Percentiles rank a stretch among this genome's conserved stretches.
Evolutionary conservation across 2,113 vertebrate genomes (phyloP).

Genomic region (Callorhinus ursinus): DNA sequence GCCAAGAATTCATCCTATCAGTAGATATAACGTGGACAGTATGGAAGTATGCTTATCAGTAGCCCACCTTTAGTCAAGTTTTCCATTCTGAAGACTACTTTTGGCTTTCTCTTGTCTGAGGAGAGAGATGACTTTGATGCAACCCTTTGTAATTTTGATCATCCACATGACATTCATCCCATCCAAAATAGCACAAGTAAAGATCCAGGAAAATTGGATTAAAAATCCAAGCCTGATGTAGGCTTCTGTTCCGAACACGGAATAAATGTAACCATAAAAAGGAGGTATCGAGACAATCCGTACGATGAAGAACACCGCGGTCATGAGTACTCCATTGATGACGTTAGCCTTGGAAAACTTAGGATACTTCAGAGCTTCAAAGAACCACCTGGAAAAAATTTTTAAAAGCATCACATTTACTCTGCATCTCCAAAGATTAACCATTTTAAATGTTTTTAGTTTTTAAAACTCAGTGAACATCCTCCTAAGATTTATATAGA

Average conservation of each 20-base stretch:
- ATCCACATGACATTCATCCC: conserved; percentile 99
- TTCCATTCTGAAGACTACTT: conserved; percentile 91
- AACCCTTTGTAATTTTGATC: conserved; percentile 96
- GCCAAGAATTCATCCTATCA: conserved; percentile 78
- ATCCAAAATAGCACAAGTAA: conserved; percentile 93
- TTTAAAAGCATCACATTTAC: conserved; percentile 38
- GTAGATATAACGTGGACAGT: conserved; percentile 63
- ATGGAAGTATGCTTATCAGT: conserved; percentile 66
- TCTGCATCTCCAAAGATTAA: background rate
- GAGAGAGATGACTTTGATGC: conserved; percentile 92
- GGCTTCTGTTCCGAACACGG: conserved; percentile 93
- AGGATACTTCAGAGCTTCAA: conserved; percentile 95
- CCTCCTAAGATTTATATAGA: background rate
- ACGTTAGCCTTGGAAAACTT: conserved; percentile 95
- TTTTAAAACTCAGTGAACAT: background rate
- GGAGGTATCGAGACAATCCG: conserved; percentile 94
- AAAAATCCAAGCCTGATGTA: conserved; percentile 90
- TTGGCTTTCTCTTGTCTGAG: conserved; percentile 84
- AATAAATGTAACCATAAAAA: conserved; percentile 90
- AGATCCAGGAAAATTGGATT: conserved; percentile 92
- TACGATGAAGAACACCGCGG: conserved; percentile 94
- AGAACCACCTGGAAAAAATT: conserved; percentile 96
- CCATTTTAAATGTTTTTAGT: background rate
- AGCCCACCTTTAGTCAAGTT: conserved; percentile 87
- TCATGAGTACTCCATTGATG: conserved; percentile 96